Conservation (phyloP, 2,797 vertebrate genomes). For the Anguilla pacifica region DNA sequence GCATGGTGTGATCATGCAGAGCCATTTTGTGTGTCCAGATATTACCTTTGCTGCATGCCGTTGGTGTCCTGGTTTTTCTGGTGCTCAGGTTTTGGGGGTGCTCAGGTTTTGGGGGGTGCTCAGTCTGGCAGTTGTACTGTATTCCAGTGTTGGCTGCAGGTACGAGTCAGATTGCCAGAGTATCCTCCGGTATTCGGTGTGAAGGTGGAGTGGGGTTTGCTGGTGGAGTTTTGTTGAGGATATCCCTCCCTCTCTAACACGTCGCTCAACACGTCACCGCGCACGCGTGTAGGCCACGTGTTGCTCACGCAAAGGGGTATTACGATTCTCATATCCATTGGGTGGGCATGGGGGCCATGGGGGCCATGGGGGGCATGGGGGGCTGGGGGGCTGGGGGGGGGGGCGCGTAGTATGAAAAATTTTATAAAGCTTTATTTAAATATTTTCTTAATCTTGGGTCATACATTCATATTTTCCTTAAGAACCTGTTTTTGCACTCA, state of each 20-base stretch:
- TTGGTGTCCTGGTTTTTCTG: background rate
- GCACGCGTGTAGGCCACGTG: conserved; percentile 55
- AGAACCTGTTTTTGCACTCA: background rate
- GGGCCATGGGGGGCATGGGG: background rate
- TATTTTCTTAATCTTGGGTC: background rate
- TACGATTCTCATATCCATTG: conserved; percentile 34
- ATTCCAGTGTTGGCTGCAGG: background rate
- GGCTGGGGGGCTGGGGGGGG: background rate
- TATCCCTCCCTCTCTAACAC: conserved; percentile 77
- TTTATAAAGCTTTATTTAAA: background rate
- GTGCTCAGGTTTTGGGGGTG: background rate
- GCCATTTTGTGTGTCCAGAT: background rate
- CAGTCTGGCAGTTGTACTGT: conserved; percentile 15
- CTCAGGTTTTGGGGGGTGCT: background rate
- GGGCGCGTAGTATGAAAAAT: background rate
- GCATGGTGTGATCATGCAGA: background rate
- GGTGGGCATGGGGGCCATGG: background rate
- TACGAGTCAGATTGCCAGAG: conserved; percentile 33
- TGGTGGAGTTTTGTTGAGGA: conserved; percentile 67
- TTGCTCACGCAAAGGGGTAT: conserved; percentile 51
- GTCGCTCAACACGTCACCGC: conserved; percentile 71
- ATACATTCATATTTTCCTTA: background rate
- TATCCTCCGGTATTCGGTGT: conserved; percentile 55
- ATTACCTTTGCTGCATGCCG: conserved; percentile 11
- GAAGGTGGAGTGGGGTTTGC: conserved; percentile 49